phyloP scores from a whole-genome alignment of 2,888 invertebrate genomes.

The Malthinus seriepunctatus region DNA sequence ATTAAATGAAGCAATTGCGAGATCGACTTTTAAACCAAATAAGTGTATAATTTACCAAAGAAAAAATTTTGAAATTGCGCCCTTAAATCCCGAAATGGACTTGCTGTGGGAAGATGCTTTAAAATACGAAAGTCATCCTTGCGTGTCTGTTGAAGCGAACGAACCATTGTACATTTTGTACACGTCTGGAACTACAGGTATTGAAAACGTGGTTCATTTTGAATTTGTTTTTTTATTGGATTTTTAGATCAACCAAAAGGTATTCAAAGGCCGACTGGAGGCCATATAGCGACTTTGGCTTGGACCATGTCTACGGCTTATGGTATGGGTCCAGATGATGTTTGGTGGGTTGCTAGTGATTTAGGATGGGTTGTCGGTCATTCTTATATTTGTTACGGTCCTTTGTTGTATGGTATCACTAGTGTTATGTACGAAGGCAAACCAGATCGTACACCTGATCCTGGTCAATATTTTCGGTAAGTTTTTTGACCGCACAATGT shows the following conservation, averaged over 20 bases:
- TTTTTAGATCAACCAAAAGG: constrained; percentile 71
- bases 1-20: constrained; percentile 78
- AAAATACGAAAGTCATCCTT: constrained; percentile 69
- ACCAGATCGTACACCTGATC: constrained; percentile 92
- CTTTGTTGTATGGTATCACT: constrained; percentile 79
- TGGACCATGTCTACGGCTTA: constrained; percentile 86
- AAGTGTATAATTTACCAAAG: constrained; percentile 84
- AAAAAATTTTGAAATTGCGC: constrained; percentile 65
- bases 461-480: constrained; percentile 88
- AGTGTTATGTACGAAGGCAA: constrained; percentile 90
- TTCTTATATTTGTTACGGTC: constrained; percentile 93
- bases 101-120: constrained; percentile 78
- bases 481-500: neutral
- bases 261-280: constrained; percentile 84
- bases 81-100: constrained; percentile 69
- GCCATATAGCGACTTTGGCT: constrained; percentile 81
- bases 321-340: constrained; percentile 74
- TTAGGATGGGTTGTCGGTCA: constrained; percentile 94
- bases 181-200: constrained; percentile 80
- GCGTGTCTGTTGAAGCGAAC: constrained; percentile 85
- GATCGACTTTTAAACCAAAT: constrained; percentile 73
- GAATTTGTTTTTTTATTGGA: neutral
- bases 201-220: neutral
- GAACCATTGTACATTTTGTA: constrained; percentile 91
- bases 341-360: constrained; percentile 92